Conservation (phyloP, 2,888 invertebrate genomes). For the Phengaris alcon region DNA sequence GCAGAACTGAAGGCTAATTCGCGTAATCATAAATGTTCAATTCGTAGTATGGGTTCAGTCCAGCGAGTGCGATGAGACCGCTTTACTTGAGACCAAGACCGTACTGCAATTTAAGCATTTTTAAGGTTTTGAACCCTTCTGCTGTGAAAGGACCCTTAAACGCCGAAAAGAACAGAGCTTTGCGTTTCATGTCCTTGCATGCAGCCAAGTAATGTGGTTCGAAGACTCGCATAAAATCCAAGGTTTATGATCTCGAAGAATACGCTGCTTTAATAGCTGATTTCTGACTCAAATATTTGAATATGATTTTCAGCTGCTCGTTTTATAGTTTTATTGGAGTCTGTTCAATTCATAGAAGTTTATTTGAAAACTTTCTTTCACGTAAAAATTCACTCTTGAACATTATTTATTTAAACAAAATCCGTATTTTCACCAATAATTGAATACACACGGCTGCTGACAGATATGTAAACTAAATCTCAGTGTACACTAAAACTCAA, state of each 20-base stretch:
- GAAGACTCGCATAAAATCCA: conserved; percentile 23
- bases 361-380: conserved; percentile 2
- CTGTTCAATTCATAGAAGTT: neutral
- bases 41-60: no score
- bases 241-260: conserved; percentile 21
- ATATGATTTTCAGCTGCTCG: conserved; percentile 16
- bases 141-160: neutral
- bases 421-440: neutral
- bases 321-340: conserved; percentile 1
- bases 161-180: conserved; percentile 18
- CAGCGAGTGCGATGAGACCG: no score
- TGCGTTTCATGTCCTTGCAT: conserved; percentile 17
- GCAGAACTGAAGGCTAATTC: no score
- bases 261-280: conserved; percentile 19
- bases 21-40: no score
- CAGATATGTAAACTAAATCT: neutral
- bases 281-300: conserved; percentile 20
- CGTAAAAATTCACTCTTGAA: neutral
- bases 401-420: neutral
- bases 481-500: no score
- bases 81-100: no score
- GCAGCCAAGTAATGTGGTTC: conserved; percentile 14
- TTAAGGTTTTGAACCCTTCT: neutral
- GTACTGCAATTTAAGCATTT: no score
- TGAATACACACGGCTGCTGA: neutral